These are phyloP conservation scores for Melanocharis versteri DNA, from an alignment of 2,113 vertebrate species.

Conservation along the genomic window DNA sequence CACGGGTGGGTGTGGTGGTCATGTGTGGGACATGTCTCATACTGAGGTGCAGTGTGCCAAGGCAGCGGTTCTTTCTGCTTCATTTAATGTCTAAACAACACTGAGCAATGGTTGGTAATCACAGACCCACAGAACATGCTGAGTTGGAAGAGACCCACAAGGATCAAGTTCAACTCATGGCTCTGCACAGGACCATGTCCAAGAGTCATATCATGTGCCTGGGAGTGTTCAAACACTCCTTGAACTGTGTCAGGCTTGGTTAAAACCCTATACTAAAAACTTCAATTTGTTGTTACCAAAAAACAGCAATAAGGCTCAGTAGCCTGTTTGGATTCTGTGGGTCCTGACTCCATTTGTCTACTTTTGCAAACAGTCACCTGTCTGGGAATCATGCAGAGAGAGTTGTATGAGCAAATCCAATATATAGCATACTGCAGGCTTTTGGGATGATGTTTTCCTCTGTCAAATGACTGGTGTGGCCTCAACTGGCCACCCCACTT, in stretches of 20 bases:
- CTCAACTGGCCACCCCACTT: background rate
- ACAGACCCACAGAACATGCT: background rate
- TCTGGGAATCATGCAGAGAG: background rate
- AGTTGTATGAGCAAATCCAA: background rate
- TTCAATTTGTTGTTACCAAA: accelerated
- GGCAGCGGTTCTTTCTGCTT: accelerated
- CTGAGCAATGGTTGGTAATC: background rate
- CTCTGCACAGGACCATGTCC: background rate
- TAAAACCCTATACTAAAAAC: background rate
- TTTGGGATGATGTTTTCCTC: background rate
- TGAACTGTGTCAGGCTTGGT: background rate
- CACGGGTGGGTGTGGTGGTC: accelerated
- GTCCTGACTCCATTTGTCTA: background rate
- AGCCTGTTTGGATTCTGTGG: background rate
- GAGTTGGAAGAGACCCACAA: background rate
- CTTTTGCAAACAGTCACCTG: background rate
- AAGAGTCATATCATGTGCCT: background rate
- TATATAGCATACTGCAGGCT: background rate
- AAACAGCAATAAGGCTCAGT: accelerated
- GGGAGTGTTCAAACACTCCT: background rate
- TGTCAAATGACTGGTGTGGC: background rate
- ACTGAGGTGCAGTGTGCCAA: accelerated
- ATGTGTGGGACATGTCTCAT: accelerated
- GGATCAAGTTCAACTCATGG: accelerated
- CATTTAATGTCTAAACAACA: background rate